These are phyloP conservation scores for Acarapis woodi DNA, from an alignment of 1,140 invertebrate species.

Conservation along the genomic window DNA sequence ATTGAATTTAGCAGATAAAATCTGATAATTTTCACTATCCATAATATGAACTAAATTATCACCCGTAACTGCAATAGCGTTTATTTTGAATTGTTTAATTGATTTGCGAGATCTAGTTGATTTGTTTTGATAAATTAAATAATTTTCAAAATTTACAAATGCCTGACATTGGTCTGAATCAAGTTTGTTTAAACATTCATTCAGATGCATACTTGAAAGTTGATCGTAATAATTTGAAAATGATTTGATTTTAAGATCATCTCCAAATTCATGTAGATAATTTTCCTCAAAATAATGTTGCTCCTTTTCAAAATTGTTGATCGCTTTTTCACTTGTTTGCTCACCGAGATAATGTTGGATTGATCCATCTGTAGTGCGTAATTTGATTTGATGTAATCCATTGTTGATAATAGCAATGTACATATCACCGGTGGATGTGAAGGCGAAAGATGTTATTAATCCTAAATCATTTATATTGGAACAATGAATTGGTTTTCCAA, in stretches of 20 bases:
- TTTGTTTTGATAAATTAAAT: no score
- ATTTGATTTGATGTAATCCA: constrained; percentile 57
- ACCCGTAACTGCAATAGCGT: constrained; percentile 65
- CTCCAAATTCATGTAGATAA: no score
- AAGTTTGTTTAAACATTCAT: no score
- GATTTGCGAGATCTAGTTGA: no score
- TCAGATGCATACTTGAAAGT: no score
- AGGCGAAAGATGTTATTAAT: constrained; percentile 31
- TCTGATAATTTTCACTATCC: constrained; percentile 54
- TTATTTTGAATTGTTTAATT: no score
- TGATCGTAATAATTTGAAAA: no score
- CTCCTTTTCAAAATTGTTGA: no score
- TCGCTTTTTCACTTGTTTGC: constrained; percentile 17
- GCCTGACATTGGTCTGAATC: no score
- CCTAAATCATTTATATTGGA: constrained; percentile 20
- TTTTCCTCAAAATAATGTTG: no score
- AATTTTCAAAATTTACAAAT: no score
- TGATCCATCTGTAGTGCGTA: constrained; percentile 68
- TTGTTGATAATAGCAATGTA: constrained; percentile 82
- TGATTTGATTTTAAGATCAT: no score
- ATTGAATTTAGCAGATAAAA: constrained; percentile 65
- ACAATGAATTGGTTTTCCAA: constrained; percentile 66
- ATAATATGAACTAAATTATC: constrained; percentile 77
- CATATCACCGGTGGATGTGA: constrained; percentile 71
- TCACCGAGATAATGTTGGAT: constrained; percentile 68